phyloP scores from a whole-genome alignment of 2,113 vertebrate species.

The Lynx canadensis region DNA sequence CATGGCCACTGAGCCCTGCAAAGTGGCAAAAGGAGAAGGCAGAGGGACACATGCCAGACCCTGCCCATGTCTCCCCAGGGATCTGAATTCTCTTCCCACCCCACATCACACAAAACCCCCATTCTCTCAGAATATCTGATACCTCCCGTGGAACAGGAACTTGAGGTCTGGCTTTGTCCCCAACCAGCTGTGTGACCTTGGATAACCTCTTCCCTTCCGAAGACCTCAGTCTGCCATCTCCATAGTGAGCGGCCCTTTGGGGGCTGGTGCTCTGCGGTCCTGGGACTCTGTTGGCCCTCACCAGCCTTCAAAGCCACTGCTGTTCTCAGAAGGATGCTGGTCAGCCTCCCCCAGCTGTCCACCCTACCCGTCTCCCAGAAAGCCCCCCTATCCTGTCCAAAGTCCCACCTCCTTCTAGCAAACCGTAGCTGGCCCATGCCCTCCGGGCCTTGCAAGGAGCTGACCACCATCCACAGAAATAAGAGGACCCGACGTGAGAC shows the following conservation, averaged over 20 bases:
- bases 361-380: too few relatives aligned
- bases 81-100: background rate
- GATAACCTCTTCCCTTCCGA: background rate
- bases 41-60: background rate
- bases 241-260: rapidly evolving
- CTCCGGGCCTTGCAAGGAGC: background rate
- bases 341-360: background rate
- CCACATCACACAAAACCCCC: background rate
- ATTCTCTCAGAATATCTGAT: background rate
- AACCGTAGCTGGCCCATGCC: background rate
- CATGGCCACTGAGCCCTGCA: background rate
- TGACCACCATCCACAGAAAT: background rate
- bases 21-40: background rate
- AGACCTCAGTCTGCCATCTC: background rate
- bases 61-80: too few relatives aligned
- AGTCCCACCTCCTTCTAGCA: background rate
- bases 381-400: background rate
- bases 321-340: background rate
- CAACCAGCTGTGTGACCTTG: background rate
- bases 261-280: background rate
- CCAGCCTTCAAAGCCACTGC: background rate
- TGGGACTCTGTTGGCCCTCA: background rate
- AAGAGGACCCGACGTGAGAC: rapidly evolving
- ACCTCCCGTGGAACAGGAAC: background rate
- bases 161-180: background rate